Base-by-base conservation (phyloP, 2,888 invertebrate genomes). In the Hedychridium roseum region DNA sequence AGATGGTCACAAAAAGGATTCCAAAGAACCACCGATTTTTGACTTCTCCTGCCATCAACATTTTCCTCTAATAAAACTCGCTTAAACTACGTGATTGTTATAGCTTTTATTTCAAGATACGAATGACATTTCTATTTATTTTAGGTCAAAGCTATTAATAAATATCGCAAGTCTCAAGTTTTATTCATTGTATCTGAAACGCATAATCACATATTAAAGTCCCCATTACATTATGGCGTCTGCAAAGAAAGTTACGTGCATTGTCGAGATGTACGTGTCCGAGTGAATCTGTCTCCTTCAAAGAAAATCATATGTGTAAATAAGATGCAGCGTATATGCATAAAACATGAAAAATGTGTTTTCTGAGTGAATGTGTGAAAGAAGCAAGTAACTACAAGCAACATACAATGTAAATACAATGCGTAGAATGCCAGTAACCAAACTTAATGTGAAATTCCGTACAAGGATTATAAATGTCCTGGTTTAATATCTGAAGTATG, bases 1-100 rank as follows among this genome's bases (percentile, higher is more conserved):
- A 0, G 93, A 92, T 52, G 97, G 97, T 5, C 96, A 97, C 79
- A 94, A 92, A 78, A 88, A 90, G 68, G 94, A 94, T 54, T 90
- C 92, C 0, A 87, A 86, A 49, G 86, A 86, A 14, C 90, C 92
- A 6, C 94, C 95, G 0, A 90, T 93, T 63, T 97, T 97, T 78
- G 95, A 95, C 75, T 97, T 97, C 78, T 87, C 90, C 30, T 85
- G 86, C 67, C 94, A 95, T 80, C 88, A 88, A 76, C 90, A 94
- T 79, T 97, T 94, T 79, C 95, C 97, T 45, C 88, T 95, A 43
- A 93, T 97, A 50, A 96, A 93, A 83, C 74, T 85, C 41, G 61
- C 65, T 46, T 77, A 73, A 76, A 62, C 53, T 54, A 47, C 34
- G 46, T 28, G 42, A 35, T 36, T 58, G 36, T 37, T 50, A 51